Conservation (phyloP, 2,888 invertebrate genomes). For the Caenorhabditis macrosperma region DNA sequence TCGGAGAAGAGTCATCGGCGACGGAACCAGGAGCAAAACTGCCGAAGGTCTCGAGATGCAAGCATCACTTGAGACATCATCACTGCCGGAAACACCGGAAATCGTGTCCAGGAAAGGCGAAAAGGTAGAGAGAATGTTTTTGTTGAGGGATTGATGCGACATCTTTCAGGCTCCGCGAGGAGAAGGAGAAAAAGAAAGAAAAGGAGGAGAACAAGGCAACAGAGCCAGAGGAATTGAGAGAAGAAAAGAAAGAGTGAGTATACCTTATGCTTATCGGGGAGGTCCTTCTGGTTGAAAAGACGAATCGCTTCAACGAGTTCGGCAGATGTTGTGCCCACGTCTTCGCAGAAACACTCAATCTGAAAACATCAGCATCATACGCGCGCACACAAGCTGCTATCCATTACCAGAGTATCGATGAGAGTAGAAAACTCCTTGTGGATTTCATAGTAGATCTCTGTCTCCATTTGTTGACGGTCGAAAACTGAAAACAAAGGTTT, state of each 20-base stretch:
- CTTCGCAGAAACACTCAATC: constrained; percentile 70
- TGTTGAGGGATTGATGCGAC: not conserved
- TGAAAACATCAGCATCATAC: too few species aligned
- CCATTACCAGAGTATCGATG: constrained; percentile 79
- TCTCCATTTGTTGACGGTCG: constrained; percentile 81
- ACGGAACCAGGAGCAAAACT: constrained; percentile 20
- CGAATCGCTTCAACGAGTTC: constrained; percentile 57
- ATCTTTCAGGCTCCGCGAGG: constrained; percentile 24
- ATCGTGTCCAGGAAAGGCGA: constrained; percentile 75
- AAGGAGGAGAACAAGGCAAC: not conserved
- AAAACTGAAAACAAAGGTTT: constrained; percentile 81
- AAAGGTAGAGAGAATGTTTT: constrained; percentile 55
- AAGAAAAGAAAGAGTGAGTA: constrained; percentile 13
- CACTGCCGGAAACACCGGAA: constrained; percentile 78
- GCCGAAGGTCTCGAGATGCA: constrained; percentile 67
- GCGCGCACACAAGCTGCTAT: too few species aligned
- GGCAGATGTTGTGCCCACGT: constrained; percentile 41
- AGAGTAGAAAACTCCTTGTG: constrained; percentile 81
- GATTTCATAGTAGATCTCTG: constrained; percentile 80
- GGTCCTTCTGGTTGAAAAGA: constrained; percentile 41
- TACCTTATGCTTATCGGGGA: constrained; percentile 31
- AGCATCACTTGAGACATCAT: constrained; percentile 78
- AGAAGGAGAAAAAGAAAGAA: not conserved
- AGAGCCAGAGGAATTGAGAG: not conserved
- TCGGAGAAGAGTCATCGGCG: constrained; percentile 1